Percentiles rank a stretch among this genome's conserved stretches.
Conservation (phyloP, 2,888 invertebrate genomes). For the Morinoia aosen region DNA sequence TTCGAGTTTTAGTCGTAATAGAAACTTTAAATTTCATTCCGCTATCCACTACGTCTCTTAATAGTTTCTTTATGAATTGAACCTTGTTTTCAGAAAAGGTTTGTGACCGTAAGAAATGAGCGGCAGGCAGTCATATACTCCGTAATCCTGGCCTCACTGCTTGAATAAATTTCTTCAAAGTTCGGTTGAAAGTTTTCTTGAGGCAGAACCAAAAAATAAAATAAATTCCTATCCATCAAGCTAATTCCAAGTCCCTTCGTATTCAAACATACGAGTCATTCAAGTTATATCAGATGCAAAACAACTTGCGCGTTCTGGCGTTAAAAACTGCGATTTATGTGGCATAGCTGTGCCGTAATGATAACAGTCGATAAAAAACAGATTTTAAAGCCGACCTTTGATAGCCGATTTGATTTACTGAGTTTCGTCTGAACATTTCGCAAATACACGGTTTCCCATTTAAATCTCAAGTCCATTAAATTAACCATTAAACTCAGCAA, state of each 20-base stretch:
- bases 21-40: too few species aligned
- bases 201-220: neutral
- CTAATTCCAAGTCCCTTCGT: neutral
- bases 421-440: neutral
- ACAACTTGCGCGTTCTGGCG: neutral
- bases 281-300: neutral
- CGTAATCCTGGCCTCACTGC: too few species aligned
- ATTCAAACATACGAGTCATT: neutral
- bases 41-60: too few species aligned
- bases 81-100: too few species aligned
- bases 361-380: neutral
- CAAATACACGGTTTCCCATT: constrained; percentile 5
- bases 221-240: neutral
- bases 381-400: neutral
- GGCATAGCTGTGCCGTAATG: neutral
- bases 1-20: too few species aligned
- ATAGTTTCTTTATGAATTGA: too few species aligned
- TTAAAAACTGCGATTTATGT: neutral
- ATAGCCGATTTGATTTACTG: neutral
- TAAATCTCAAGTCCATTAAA: constrained; percentile 20
- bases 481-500: constrained; percentile 24
- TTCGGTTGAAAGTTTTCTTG: neutral
- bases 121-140: too few species aligned
- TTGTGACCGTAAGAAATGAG: too few species aligned
- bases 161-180: neutral